Conservation (phyloP, 2,888 invertebrate species). For the Diaphora mendica region DNA sequence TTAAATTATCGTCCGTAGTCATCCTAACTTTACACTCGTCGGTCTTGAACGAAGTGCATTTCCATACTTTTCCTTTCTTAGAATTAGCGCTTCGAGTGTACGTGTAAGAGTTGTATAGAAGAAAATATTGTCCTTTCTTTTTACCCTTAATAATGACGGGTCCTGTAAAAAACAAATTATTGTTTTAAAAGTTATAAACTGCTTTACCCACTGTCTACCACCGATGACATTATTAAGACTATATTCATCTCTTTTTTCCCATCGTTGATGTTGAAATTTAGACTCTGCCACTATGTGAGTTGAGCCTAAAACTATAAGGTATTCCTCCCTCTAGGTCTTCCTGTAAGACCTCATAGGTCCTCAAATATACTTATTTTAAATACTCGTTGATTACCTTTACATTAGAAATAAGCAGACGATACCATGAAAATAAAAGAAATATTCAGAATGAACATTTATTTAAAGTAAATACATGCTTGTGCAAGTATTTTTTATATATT, state of each 20-base stretch:
- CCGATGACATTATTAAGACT: background rate
- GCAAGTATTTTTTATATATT: too few relatives aligned
- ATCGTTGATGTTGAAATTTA: too few relatives aligned
- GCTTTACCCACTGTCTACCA: background rate
- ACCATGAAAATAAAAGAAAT: background rate
- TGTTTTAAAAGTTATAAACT: background rate
- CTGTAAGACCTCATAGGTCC: too few relatives aligned
- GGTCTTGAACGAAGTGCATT: constrained; percentile 70
- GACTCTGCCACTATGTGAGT: too few relatives aligned
- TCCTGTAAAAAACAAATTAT: constrained; percentile 55
- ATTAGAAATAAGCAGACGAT: background rate
- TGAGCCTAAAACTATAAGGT: too few relatives aligned
- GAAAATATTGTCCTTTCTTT: constrained; percentile 68
- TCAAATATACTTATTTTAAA: background rate
- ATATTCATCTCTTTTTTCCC: too few relatives aligned
- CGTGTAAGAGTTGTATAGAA: constrained; percentile 68
- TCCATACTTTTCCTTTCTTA: constrained; percentile 79
- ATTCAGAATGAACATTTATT: background rate
- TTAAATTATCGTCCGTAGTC: constrained; percentile 71
- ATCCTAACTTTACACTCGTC: constrained; percentile 68
- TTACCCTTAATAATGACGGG: constrained; percentile 73
- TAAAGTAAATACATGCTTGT: background rate
- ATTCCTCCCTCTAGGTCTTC: too few relatives aligned
- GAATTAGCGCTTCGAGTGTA: constrained; percentile 71
- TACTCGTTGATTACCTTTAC: background rate